A percentile compares a stretch with the other conserved stretches of the same genome.
phyloP scores from a whole-genome alignment of 2,797 vertebrate species.

The Dromococcyx pavoninus region DNA sequence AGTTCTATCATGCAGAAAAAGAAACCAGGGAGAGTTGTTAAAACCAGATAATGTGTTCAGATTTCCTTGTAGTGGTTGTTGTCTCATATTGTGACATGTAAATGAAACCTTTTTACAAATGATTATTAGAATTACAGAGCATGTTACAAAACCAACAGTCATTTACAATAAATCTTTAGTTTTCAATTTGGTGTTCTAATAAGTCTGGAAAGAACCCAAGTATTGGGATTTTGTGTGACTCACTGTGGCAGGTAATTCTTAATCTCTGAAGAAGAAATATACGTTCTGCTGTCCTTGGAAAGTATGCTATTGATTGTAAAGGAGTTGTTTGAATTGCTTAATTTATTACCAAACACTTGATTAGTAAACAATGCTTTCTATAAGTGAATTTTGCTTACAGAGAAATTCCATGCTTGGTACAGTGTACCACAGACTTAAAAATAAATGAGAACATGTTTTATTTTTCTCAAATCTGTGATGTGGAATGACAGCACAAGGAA shows the following conservation, averaged over 20 bases:
- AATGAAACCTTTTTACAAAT: not conserved
- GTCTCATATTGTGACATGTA: not conserved
- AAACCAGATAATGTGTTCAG: not conserved
- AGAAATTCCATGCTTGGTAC: not conserved
- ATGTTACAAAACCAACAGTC: not conserved
- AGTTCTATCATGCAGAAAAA: not conserved
- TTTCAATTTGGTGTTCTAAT: not conserved
- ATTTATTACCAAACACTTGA: not conserved
- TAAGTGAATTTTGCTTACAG: not conserved
- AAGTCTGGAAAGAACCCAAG: constrained; percentile 54
- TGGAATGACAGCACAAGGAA: not conserved
- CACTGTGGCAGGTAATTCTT: constrained; percentile 3
- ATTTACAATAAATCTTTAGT: constrained; percentile 21
- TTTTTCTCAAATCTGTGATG: constrained; percentile 5
- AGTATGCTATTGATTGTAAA: not conserved
- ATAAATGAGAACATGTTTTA: not conserved
- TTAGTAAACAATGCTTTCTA: not conserved
- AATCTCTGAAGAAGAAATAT: not conserved
- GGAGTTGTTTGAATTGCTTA: not conserved
- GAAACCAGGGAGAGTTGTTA: not conserved
- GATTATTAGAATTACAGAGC: not conserved
- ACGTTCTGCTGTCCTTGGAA: not conserved
- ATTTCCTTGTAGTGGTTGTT: not conserved
- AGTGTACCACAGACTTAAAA: not conserved
- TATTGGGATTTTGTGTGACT: constrained; percentile 55